Evolutionary conservation across 2,113 vertebrate species (phyloP).

Genomic region (Montifringilla adamsi): DNA sequence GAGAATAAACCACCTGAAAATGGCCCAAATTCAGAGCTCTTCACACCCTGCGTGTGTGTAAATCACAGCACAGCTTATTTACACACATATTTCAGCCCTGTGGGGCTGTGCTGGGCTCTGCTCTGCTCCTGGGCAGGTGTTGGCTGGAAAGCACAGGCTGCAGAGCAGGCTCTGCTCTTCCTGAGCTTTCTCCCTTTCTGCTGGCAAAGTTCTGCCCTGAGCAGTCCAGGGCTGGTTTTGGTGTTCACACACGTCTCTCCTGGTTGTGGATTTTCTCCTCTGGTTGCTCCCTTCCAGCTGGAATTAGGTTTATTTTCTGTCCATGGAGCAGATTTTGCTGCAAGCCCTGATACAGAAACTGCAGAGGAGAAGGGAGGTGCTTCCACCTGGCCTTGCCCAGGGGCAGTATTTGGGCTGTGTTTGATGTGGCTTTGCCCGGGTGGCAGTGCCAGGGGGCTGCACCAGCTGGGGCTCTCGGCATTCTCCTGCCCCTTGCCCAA

Average conservation of each 20-base stretch:
- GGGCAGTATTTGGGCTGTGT: rapidly evolving
- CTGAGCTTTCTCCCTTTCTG: background rate
- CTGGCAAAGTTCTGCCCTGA: background rate
- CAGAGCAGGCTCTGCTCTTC: background rate
- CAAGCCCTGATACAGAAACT: background rate
- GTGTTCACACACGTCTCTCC: rapidly evolving
- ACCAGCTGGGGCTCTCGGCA: background rate
- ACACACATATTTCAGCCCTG: background rate
- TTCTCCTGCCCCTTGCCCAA: background rate
- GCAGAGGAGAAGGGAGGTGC: background rate
- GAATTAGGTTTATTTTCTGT: background rate
- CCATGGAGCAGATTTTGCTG: rapidly evolving
- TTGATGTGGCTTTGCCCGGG: background rate
- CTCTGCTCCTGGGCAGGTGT: background rate
- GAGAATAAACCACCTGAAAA: background rate
- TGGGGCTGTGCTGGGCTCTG: background rate
- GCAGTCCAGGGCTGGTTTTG: background rate
- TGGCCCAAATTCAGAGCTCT: background rate
- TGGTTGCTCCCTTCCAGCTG: too few species aligned
- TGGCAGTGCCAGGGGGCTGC: background rate
- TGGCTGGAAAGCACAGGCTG: background rate
- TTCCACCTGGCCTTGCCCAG: background rate
- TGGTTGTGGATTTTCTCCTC: background rate
- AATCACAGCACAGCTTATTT: rapidly evolving
- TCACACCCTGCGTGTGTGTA: background rate